Conservation (phyloP, 2,113 vertebrate genomes). For the Euleptes europaea region DNA sequence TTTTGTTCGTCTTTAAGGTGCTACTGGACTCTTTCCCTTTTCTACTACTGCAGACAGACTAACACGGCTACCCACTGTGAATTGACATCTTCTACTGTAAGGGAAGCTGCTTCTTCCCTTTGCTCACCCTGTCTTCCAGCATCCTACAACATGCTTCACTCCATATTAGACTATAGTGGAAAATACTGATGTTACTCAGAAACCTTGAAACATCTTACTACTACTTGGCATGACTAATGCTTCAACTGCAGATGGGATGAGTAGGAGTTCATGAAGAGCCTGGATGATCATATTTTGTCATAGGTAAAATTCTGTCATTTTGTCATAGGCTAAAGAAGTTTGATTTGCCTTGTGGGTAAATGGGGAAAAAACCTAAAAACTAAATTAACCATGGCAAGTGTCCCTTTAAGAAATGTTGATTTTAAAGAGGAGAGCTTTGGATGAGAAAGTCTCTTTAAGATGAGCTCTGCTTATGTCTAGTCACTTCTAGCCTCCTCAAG, state of each 20-base stretch:
- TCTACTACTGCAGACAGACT: no score
- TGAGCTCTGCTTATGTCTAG: not conserved
- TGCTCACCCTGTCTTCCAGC: no score
- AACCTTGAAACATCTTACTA: not conserved
- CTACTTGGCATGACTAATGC: not conserved
- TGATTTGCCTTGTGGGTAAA: not conserved
- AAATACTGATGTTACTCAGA: not conserved
- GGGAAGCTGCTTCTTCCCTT: not conserved
- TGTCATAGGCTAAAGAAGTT: not conserved
- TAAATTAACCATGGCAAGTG: no score
- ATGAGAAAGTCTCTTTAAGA: not conserved
- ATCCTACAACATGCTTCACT: not conserved
- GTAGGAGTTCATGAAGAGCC: not conserved
- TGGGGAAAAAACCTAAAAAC: not conserved
- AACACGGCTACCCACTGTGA: no score
- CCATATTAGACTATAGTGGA: not conserved
- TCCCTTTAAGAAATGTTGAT: not conserved
- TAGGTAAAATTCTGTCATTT: no score
- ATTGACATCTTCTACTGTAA: not conserved
- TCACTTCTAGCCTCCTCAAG: no score
- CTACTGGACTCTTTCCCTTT: no score
- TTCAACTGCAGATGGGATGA: not conserved
- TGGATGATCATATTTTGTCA: not conserved
- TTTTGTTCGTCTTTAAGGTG: no score
- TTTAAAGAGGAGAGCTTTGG: no score